These are phyloP conservation scores for Gymnothorax javanicus DNA, from an alignment of 2,797 vertebrate species.

Conservation along the genomic window DNA sequence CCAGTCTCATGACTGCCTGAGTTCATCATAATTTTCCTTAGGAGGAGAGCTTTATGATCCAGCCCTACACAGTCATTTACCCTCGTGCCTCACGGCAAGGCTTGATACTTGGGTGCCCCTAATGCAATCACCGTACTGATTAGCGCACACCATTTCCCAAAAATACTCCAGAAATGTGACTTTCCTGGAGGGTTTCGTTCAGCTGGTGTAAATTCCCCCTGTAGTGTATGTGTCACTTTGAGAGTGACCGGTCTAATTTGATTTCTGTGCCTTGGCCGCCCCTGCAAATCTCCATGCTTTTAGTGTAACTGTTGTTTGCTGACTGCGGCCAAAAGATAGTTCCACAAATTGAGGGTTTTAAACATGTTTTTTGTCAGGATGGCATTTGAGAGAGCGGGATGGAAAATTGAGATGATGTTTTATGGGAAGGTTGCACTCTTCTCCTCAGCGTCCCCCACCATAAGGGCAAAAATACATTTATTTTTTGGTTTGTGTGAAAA, in stretches of 20 bases:
- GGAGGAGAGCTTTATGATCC: constrained; percentile 7
- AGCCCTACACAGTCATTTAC: constrained; percentile 29
- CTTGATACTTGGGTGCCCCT: constrained; percentile 31
- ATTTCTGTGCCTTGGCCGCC: constrained; percentile 56
- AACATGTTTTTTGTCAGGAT: constrained; percentile 70
- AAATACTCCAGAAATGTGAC: constrained; percentile 60
- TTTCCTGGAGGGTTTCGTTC: constrained; percentile 43
- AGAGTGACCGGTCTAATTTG: constrained; percentile 69
- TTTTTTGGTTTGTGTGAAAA: constrained; percentile 29
- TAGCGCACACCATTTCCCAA: constrained; percentile 61
- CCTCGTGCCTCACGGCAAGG: constrained; percentile 28
- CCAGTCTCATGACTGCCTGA: background rate
- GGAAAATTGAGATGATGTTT: constrained; percentile 6
- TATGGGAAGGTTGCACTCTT: background rate
- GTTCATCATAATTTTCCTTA: background rate
- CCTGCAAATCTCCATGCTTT: constrained; percentile 47
- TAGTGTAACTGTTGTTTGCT: constrained; percentile 68
- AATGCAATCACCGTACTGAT: constrained; percentile 60
- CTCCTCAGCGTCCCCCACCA: background rate
- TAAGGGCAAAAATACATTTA: background rate
- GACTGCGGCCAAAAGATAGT: constrained; percentile 75
- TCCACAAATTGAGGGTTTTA: constrained; percentile 75
- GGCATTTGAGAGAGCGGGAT: constrained; percentile 53
- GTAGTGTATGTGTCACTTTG: constrained; percentile 70
- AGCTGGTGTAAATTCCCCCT: constrained; percentile 66